These are phyloP conservation scores for Emydoidea blandingii DNA, from an alignment of 2,797 vertebrate species.

Conservation along the genomic window DNA sequence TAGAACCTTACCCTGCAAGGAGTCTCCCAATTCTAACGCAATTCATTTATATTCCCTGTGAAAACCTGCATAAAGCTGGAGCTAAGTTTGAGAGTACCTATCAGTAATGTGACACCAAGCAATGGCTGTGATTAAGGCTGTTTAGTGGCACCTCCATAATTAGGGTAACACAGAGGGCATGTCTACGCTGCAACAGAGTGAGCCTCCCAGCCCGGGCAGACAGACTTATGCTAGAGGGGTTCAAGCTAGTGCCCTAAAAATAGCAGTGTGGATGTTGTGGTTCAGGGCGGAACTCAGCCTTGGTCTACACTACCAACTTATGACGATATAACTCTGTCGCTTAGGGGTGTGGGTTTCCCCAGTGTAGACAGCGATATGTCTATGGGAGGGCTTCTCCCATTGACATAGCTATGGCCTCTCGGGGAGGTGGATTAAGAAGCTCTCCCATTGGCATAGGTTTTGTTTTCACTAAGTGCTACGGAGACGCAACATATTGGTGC, in stretches of 20 bases:
- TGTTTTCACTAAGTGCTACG: too few relatives aligned
- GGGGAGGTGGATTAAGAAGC: background rate
- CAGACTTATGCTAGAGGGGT: too few relatives aligned
- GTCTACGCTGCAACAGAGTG: background rate
- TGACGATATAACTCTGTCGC: too few relatives aligned
- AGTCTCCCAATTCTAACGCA: background rate
- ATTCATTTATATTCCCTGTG: background rate
- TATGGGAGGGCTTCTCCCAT: background rate
- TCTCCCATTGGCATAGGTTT: background rate
- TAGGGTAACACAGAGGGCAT: background rate
- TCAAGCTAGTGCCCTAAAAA: background rate
- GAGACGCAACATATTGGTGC: fast-evolving
- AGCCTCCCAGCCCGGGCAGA: background rate
- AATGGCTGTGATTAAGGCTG: too few relatives aligned
- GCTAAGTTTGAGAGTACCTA: background rate
- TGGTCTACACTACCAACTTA: background rate
- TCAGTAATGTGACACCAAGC: background rate
- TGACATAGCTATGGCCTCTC: background rate
- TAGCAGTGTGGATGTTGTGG: background rate
- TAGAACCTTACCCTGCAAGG: background rate
- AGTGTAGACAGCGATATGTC: background rate
- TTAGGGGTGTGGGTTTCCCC: too few relatives aligned
- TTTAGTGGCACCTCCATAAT: background rate
- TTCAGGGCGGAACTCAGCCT: background rate
- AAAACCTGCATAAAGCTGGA: background rate